Conservation (phyloP, 2,113 vertebrate species). For the Odontesthes bonariensis region DNA sequence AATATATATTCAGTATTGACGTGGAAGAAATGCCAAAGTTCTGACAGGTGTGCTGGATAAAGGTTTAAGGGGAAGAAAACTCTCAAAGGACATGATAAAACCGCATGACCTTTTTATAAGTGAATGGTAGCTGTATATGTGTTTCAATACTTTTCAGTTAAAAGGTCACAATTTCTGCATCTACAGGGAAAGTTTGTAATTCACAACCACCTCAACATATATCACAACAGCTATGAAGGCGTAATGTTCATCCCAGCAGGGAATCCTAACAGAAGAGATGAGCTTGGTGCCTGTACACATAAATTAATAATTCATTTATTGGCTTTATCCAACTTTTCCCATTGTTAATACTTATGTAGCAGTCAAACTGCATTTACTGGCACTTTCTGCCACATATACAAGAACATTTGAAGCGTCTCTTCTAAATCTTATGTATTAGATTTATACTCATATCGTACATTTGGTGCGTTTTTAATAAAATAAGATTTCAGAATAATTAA, state of each 20-base stretch:
- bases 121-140: slow-evolving; percentile 12
- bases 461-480: not conserved
- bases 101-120: slow-evolving; percentile 44
- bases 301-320: too few species aligned
- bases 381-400: too few species aligned
- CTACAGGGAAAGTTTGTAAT: not conserved
- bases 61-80: slow-evolving; percentile 7
- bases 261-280: not conserved
- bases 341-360: too few species aligned
- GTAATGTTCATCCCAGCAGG: not conserved
- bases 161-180: slow-evolving; percentile 30
- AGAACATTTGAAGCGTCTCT: too few species aligned
- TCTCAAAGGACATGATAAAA: slow-evolving; percentile 21
- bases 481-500: not conserved
- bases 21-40: slow-evolving; percentile 45
- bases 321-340: too few species aligned
- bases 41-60: slow-evolving; percentile 25
- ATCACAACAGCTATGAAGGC: not conserved
- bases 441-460: too few species aligned
- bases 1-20: slow-evolving; percentile 32
- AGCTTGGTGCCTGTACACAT: not conserved
- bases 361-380: too few species aligned
- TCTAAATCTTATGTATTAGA: too few species aligned
- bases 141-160: slow-evolving; percentile 35
- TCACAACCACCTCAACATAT: not conserved